Evolutionary conservation across 2,797 vertebrate species (phyloP), one percentile per base, ranked within the genome.

Genomic region (Myiothlypis chrysogaster): DNA sequence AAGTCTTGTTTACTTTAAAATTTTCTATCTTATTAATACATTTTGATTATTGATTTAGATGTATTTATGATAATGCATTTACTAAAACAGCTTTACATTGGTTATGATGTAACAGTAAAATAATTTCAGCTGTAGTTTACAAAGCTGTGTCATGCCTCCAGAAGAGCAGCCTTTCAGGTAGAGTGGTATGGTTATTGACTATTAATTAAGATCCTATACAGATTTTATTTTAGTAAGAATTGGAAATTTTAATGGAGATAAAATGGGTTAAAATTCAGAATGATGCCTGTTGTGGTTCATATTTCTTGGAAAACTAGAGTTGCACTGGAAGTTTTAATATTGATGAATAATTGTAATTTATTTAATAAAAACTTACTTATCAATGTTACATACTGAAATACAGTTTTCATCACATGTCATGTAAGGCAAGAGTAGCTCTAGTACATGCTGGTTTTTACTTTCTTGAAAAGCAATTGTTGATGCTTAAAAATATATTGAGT

Each of bases 401-500:
- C 4, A 79, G 20, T 53, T 89, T 79, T 73, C 20, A 34, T 70
- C 78, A 23, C n/a, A 4, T 79, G 24, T 84, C 47, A 21, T 59
- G 16, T 79, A 84, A 91, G 21, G 21, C 63, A 90, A 82, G 17
- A 43, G 65, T 85, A 89, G 28, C 35, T 92, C 19, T 93, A 61
- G 55, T 75, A 30, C 50, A 22, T 43, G 23, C 25, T 73, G 8
- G 1, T 12, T 81, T 93, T 94, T 88, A 53, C 68, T 86, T 85
- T 65, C 34, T 87, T 80, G 57, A 35, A 94, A 91, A 91, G 24
- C 28, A 76, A 9, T 65, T 97, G 41, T 93, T 98, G 94, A 89
- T 97, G 97, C 97, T 98, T 98, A 97, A 97, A 98, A 98, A 97
- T 97, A 12, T 8, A 92, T 97, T 98, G 96, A 98, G 95, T 97